Evolutionary conservation across 2,888 invertebrate genomes (phyloP), one percentile per base, ranked within the genome.

Genomic region (Atrina japonica): DNA sequence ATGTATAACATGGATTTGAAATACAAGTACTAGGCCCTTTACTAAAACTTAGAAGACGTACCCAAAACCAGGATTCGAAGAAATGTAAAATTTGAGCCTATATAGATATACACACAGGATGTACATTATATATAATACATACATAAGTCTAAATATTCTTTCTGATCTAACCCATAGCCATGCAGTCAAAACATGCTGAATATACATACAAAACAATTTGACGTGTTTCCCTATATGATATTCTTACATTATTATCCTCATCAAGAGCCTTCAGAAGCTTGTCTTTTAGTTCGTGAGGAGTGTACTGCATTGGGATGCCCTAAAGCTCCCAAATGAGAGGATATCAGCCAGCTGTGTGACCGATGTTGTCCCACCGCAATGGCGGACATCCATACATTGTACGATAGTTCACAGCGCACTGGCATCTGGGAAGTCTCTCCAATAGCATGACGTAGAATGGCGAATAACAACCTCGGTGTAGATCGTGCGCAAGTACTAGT

Each of bases 231-330:
- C 11, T 35, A 35, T 35, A 18, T 21, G 66, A 73, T 85, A 81
- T 85, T 93, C 97, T 97, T 96, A 97, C 97, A 97, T 97, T 97
- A 94, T 97, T 96, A 93, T 96, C 96, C 93, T 94, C 95, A 95
- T 97, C 97, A 94, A 97, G 94, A 93, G 97, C 96, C 94, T 95
- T 95, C 93, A 96, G 95, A 94, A 97, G 95, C 94, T 95, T 96
- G 93, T 96, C 95, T 93, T 96, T 96, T 93, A 97, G 94, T 93
- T 97, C 96, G 81, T 85, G 84, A 84, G 90, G 91, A 90, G 92
- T 91, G 90, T 90, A 91, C 92, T 92, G 92, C 92, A 92, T 92
- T 83, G 85, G 88, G 86, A 79, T 81, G 78, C 82, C 84, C 83
- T 80, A 81, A 91, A 91, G 91, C 91, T 90, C 91, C 90, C 89